Evolutionary conservation across 1,140 invertebrate species (phyloP).

Genomic region (Asbolus verrucosus): DNA sequence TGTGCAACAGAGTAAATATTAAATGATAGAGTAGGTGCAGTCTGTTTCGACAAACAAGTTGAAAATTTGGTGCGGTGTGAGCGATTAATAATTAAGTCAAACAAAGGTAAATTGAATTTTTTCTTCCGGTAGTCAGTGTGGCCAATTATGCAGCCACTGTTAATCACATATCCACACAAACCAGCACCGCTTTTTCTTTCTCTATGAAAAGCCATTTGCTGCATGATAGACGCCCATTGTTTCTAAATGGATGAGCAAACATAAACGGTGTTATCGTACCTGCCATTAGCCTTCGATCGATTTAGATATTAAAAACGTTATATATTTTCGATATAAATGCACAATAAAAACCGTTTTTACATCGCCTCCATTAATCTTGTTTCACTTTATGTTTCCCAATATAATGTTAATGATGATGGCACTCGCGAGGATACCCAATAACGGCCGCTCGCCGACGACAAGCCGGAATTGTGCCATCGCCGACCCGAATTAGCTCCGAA

Average conservation of each 20-base stretch:
- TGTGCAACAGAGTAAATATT: no score
- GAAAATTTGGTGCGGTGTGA: constrained; percentile 2
- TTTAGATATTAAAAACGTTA: constrained; percentile 44
- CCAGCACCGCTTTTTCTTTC: constrained; percentile 39
- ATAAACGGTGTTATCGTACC: constrained; percentile 46
- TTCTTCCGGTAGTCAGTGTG: constrained; percentile 42
- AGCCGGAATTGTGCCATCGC: no score
- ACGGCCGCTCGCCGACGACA: no score
- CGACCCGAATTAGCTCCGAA: no score
- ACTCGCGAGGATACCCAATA: constrained; percentile 5
- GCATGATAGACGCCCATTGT: constrained; percentile 45
- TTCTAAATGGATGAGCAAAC: constrained; percentile 45
- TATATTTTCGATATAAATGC: constrained; percentile 25
- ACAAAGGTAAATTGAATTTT: constrained; percentile 28
- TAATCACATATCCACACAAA: constrained; percentile 35
- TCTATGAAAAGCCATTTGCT: constrained; percentile 43
- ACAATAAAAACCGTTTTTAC: constrained; percentile 27
- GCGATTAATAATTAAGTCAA: constrained; percentile 25
- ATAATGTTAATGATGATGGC: constrained; percentile 38
- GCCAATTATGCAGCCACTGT: constrained; percentile 34
- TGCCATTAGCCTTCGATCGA: constrained; percentile 44
- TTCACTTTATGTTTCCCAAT: constrained; percentile 32
- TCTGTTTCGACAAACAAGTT: background rate
- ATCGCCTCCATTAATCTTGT: constrained; percentile 28
- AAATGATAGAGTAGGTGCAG: background rate